Evolutionary conservation across 2,113 vertebrate species (phyloP), one percentile per base, ranked within the genome.

Genomic region (Amazona guildingii): DNA sequence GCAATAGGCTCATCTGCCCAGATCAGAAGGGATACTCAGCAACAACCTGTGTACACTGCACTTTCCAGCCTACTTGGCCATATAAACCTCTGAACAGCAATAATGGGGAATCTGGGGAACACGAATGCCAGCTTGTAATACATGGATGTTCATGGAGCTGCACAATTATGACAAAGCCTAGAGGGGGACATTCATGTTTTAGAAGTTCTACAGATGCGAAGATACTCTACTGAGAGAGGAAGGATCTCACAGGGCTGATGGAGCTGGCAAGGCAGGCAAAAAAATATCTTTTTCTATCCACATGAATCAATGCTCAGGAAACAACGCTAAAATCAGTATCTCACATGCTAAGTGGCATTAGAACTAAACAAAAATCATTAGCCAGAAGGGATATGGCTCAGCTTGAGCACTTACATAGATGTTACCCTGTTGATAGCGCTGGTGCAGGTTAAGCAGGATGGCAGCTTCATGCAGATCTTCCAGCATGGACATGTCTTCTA

Each of bases 401-500:
- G 39, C 43, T 64, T 16, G 11, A 62, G 33, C 52, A 97, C 98
- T 94, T 96, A 99, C 99, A 54, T 99, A 99, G 97, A 99, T 99
- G 96, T 97, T 96, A 92, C 99, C 98, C 94, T 97, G 97, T 23
- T 98, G 97, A 97, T 99, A 99, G 88, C 99, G 99, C 86, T 98
- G 98, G 84, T 98, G 98, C 62, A 99, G 98, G 97, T 99, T 99
- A 92, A 98, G 98, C 98, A 99, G 98, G 97, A 99, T 99, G 97
- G 98, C 98, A 23, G 98, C 98, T 96, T 99, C 99, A 8, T 99
- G 99, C 64, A 99, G 97, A 91, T 99, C 99, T 33, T 97, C 97
- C 97, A 99, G 98, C 72, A 97, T 95, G 83, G 99, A 99, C 98
- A 99, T 99, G 98, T 99, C 99, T 94, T 99, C 99, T 48, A 99